Evolutionary conservation across 2,113 vertebrate species (phyloP), one percentile per base, ranked within the genome.

Genomic region (Rhynchomys soricoides): DNA sequence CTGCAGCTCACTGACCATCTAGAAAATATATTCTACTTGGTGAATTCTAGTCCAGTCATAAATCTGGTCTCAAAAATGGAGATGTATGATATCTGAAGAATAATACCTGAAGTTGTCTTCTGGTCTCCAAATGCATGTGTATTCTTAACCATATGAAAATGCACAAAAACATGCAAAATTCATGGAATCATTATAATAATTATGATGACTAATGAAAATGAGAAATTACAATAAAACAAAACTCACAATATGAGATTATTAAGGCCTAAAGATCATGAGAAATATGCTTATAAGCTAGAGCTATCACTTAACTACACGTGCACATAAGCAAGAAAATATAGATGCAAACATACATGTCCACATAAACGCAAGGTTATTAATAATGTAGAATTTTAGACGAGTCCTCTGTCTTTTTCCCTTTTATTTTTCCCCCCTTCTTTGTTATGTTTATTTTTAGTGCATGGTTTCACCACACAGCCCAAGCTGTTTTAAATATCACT

Each of bases 191-290:
- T 83, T 91, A 68, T 86, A 91, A 83, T 87, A 92, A 89, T 75
- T 91, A 75, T 78, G 16, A 85, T 90, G 12, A 83, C 43, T 86
- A 34, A 10, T 79, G 21, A 77, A 93, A 95, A 50, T 85, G 15
- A 45, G 26, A 91, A 73, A 86, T 92, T 52, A 57, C 40, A 68
- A 71, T 48, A 94, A 91, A 91, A 12, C 85, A 77, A 92, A 70
- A 15, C 11, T 74, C 9, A 82, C 86, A 91, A 48, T 91, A 66
- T 79, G 78, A 85, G 90, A 29, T 59, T 57, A 77, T 48, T 11
- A 89, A 77, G 87, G 48, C 9, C 16, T 95, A 0, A 1, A 79
- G n/a, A 64, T 70, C 88, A 50, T 75, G 64, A 89, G 81, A 87
- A 90, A 45, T 48, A 77, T 31, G 40, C 1, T 13, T 37, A 83